These are phyloP conservation scores for Anguilla japonica DNA, from an alignment of 2,113 vertebrate genomes.

Conservation along the genomic window DNA sequence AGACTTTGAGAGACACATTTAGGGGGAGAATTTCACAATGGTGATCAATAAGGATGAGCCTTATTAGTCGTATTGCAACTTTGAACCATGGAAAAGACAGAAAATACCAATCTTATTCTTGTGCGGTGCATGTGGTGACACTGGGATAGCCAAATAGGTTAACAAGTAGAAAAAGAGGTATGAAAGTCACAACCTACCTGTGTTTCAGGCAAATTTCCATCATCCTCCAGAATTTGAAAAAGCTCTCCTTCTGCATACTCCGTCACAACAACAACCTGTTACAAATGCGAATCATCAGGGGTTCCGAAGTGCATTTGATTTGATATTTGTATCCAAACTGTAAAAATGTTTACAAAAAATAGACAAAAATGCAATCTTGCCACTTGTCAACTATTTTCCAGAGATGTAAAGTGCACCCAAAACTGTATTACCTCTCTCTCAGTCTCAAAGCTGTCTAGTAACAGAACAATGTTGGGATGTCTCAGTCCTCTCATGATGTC, in stretches of 20 bases:
- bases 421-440: constrained; percentile 79
- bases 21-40: neutral
- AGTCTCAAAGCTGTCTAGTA: constrained; percentile 94
- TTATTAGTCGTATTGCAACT: too few species aligned
- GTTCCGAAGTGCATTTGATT: neutral
- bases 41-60: neutral
- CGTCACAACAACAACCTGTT: constrained; percentile 92
- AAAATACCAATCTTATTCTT: neutral
- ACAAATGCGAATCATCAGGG: constrained; percentile 19
- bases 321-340: neutral
- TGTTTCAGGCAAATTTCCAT: constrained; percentile 83
- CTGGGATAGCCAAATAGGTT: neutral
- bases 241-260: constrained; percentile 95
- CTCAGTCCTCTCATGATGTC: constrained; percentile 88
- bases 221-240: constrained; percentile 93
- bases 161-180: neutral
- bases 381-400: neutral
- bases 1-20: neutral
- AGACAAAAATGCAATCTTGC: neutral
- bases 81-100: too few species aligned
- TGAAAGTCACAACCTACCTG: constrained; percentile 69
- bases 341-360: neutral
- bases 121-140: neutral
- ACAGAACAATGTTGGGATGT: constrained; percentile 91
- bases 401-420: neutral